A percentile compares a stretch with the other conserved stretches of the same genome.
Evolutionary conservation across 2,113 vertebrate genomes (phyloP).

Genomic region (Haliaeetus leucogaster): DNA sequence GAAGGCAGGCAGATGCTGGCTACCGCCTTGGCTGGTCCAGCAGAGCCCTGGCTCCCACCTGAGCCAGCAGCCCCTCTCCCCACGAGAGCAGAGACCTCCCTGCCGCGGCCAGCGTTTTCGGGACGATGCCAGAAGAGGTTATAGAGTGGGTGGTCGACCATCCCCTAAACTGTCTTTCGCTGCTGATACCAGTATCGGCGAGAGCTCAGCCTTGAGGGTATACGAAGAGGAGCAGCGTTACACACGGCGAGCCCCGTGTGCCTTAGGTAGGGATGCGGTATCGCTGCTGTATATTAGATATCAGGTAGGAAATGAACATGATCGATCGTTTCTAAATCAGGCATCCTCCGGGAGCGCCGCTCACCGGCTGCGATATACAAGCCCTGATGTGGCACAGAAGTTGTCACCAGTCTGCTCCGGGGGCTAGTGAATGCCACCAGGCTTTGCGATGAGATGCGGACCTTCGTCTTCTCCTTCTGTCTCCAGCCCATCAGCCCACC

Average conservation of each 20-base stretch:
- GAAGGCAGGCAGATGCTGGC: background rate
- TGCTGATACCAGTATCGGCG: background rate
- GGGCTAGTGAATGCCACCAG: background rate
- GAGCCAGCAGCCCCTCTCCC: background rate
- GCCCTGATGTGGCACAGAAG: background rate
- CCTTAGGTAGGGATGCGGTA: background rate
- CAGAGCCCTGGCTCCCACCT: background rate
- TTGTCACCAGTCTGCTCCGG: background rate
- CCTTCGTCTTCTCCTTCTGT: background rate
- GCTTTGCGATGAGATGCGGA: background rate
- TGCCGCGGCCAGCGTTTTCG: background rate
- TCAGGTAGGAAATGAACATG: background rate
- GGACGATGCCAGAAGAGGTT: background rate
- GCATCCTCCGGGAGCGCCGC: background rate
- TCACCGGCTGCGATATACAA: rapidly evolving
- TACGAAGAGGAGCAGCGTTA: background rate
- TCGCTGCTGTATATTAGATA: background rate
- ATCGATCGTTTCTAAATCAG: background rate
- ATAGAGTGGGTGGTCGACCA: background rate
- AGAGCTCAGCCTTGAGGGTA: background rate
- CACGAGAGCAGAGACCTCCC: background rate
- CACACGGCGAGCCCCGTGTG: rapidly evolving
- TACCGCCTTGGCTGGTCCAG: background rate
- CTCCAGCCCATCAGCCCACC: background rate
- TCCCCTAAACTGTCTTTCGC: background rate